Evolutionary conservation across 2,888 invertebrate genomes (phyloP).

Genomic region (Hyppa rectilinea): DNA sequence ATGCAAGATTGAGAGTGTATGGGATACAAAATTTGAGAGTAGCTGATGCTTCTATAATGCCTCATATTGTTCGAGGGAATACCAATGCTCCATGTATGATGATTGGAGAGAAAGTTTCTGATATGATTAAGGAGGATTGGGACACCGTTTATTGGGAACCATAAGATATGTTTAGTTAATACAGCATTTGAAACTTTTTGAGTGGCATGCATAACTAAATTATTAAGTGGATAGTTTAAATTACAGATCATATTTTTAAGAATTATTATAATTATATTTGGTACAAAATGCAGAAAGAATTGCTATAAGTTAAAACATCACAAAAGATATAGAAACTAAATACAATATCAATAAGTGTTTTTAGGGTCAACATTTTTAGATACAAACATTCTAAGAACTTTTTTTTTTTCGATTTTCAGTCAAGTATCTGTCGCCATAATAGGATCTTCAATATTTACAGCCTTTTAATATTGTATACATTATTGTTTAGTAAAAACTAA

Average conservation of each 20-base stretch:
- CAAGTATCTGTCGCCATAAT: neutral
- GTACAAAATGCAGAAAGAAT: neutral
- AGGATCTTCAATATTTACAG: neutral
- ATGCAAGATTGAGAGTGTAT: constrained; percentile 79
- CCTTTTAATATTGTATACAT: neutral
- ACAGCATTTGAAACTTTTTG: neutral
- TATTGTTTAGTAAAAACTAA: neutral
- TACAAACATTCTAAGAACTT: too few relatives aligned
- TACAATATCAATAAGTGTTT: neutral
- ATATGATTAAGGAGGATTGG: constrained; percentile 84
- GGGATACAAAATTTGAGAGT: constrained; percentile 91
- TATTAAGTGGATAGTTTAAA: neutral
- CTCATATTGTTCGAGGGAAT: constrained; percentile 94
- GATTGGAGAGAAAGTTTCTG: constrained; percentile 93
- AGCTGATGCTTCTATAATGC: constrained; percentile 96
- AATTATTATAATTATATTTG: neutral
- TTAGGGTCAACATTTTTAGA: too few relatives aligned
- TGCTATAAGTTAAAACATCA: constrained; percentile 1
- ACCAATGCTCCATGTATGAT: constrained; percentile 96
- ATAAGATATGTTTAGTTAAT: neutral
- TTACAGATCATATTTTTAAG: neutral
- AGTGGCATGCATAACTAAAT: neutral
- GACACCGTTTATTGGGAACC: constrained; percentile 66
- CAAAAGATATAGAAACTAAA: neutral
- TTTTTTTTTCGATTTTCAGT: neutral